Base-by-base conservation (phyloP, 2,797 vertebrate genomes). In the Syncerus caffer region DNA sequence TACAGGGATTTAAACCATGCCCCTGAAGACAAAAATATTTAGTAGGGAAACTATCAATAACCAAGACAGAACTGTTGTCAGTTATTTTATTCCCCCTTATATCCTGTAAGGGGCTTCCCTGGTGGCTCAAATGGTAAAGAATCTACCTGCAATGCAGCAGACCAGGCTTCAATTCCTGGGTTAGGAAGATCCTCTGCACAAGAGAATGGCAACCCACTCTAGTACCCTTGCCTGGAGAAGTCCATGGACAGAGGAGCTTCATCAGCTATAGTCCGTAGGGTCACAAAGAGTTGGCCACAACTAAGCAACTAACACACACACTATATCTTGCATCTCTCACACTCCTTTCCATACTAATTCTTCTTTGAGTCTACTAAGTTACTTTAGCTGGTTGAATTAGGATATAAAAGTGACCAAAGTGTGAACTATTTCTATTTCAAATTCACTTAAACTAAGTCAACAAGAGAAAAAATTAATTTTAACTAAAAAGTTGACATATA, bases 401-500 rank as follows among this genome's bases (percentile, higher is more conserved):
- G 34, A 85, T 83, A 94, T 58, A 93, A 97, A 95, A 95, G 82
- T 78, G 83, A 96, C 16, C 17, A 29, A 95, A 86, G 27, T 67
- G 19, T 67, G 74, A 38, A n/a, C 38, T 82, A 93, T 21, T 96
- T 34, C 38, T 78, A 89, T 62, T 88, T 90, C 57, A 93, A 93
- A 96, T 78, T 89, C 38, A 85, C 27, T 97, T 87, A 94, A 87
- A 29, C 47, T 85, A 89, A 92, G 53, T 16, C 67, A 92, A 85
- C 4, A 78, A 82, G 27, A 89, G 34, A 74, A 42, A 42, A 42
- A 14, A 25, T 42, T 74, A 71, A 23, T 25, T 42, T 74, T 74
- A 45, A 76, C 74, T 76, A 76, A 76, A 45, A 79, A 51, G 47
- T 50, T 31, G 29, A 79, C 85, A 80, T n/a, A 38, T 15, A 71